phyloP scores from a whole-genome alignment of 2,113 vertebrate genomes.

The Vimba vimba region DNA sequence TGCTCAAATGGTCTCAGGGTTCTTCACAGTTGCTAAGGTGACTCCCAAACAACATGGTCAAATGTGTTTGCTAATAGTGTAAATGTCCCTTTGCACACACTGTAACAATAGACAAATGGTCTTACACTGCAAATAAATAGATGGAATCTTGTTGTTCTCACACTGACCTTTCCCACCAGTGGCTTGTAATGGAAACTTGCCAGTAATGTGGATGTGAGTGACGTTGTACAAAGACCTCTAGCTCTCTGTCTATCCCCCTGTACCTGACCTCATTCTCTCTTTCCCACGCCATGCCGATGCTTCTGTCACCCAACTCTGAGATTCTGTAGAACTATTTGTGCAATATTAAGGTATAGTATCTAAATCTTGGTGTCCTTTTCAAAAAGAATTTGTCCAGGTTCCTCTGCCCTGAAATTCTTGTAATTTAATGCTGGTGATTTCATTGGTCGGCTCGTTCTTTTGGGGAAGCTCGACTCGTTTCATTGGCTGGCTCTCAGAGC shows the following conservation, averaged over 20 bases:
- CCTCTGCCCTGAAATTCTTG: slow-evolving; percentile 25
- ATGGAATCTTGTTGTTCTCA: slow-evolving; percentile 34
- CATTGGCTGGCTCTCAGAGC: slow-evolving; percentile 49
- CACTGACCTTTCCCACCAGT: slow-evolving; percentile 22
- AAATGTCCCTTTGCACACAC: slow-evolving; percentile 54
- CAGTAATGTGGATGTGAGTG: slow-evolving; percentile 28
- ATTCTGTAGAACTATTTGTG: background rate
- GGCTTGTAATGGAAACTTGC: slow-evolving; percentile 37
- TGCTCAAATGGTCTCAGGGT: slow-evolving; percentile 48
- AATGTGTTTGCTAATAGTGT: slow-evolving; percentile 60
- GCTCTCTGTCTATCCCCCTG: slow-evolving; percentile 13
- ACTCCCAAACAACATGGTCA: slow-evolving; percentile 66
- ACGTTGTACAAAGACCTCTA: slow-evolving; percentile 27
- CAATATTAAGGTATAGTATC: background rate
- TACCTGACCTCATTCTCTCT: slow-evolving; percentile 35
- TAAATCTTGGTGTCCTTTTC: background rate
- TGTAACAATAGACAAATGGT: slow-evolving; percentile 49
- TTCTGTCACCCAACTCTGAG: background rate
- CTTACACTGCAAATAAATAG: slow-evolving; percentile 23
- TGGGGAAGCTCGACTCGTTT: background rate
- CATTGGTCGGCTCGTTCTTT: slow-evolving; percentile 37
- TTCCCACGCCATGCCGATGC: slow-evolving; percentile 33
- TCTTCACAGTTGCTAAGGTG: slow-evolving; percentile 71
- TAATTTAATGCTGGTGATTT: slow-evolving; percentile 42
- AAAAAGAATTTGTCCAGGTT: slow-evolving; percentile 40